A percentile compares a stretch with the other conserved stretches of the same genome.
Conservation (phyloP, 1,140 invertebrate genomes). For the Spodoptera litura region DNA sequence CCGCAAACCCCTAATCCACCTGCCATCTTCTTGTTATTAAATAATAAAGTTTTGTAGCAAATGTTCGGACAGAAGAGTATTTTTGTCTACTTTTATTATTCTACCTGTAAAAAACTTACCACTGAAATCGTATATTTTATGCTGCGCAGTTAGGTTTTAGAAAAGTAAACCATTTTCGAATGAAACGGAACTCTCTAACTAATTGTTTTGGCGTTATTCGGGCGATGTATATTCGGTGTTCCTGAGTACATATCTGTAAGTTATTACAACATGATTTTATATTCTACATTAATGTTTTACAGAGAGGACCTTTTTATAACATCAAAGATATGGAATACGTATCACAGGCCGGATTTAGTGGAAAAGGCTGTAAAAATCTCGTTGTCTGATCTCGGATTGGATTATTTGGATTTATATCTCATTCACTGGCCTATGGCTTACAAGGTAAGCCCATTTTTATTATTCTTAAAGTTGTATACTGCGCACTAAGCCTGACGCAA, state of each 20-base stretch:
- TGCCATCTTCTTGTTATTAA: conserved; percentile 28
- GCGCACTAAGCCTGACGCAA: conserved; percentile 24
- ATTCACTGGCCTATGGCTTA: conserved; percentile 93
- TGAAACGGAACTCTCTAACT: too few relatives aligned
- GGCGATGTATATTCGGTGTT: neutral
- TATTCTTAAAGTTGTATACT: conserved; percentile 37
- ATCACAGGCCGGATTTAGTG: conserved; percentile 86
- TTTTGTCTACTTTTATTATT: too few relatives aligned
- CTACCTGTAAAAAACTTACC: too few relatives aligned
- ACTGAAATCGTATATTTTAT: neutral
- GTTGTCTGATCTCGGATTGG: conserved; percentile 87
- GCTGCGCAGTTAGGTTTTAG: neutral
- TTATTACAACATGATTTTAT: conserved; percentile 27
- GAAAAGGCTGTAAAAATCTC: conserved; percentile 86
- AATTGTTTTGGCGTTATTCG: neutral
- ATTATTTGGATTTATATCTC: conserved; percentile 92
- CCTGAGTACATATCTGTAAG: neutral
- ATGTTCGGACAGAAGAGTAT: neutral
- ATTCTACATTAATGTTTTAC: conserved; percentile 43
- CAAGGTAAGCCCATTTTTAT: conserved; percentile 70
- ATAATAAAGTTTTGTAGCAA: conserved; percentile 23
- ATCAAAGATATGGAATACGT: conserved; percentile 90
- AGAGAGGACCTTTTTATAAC: conserved; percentile 90
- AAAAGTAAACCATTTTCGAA: too few relatives aligned
- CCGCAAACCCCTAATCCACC: conserved; percentile 13